Conservation (phyloP, 2,113 vertebrate species). For the Lophochroa leadbeateri region DNA sequence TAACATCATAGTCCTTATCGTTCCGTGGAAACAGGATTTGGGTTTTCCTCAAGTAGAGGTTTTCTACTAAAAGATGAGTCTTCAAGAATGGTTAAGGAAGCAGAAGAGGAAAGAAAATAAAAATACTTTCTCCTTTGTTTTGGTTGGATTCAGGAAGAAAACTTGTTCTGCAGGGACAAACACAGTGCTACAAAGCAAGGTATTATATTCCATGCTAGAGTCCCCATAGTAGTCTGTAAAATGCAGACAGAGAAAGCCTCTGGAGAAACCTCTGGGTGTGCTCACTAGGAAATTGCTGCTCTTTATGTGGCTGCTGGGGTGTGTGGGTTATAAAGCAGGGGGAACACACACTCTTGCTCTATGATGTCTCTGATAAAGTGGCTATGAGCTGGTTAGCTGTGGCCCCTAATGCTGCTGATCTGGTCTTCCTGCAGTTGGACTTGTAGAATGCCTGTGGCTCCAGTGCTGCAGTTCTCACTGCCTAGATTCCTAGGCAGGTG, state of each 20-base stretch:
- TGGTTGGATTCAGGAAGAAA: background rate
- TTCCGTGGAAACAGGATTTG: background rate
- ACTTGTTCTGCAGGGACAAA: background rate
- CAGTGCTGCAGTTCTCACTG: rapidly evolving
- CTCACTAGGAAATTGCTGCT: background rate
- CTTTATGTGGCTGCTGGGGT: background rate
- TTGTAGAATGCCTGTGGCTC: rapidly evolving
- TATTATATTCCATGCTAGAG: background rate
- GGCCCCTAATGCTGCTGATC: background rate
- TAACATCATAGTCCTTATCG: background rate
- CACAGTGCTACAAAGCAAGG: background rate
- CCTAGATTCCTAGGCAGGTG: background rate
- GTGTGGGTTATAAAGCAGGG: background rate
- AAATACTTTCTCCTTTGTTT: background rate
- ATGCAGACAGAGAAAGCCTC: background rate
- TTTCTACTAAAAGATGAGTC: background rate
- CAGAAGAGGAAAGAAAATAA: background rate
- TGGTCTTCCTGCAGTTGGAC: background rate
- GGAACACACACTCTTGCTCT: rapidly evolving
- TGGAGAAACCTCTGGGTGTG: background rate
- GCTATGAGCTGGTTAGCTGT: background rate
- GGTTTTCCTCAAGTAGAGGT: background rate
- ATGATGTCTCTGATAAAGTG: background rate
- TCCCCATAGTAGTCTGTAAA: background rate
- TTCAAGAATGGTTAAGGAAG: background rate